Conservation (phyloP, 2,113 vertebrate species). For the Xenopus laevis region DNA sequence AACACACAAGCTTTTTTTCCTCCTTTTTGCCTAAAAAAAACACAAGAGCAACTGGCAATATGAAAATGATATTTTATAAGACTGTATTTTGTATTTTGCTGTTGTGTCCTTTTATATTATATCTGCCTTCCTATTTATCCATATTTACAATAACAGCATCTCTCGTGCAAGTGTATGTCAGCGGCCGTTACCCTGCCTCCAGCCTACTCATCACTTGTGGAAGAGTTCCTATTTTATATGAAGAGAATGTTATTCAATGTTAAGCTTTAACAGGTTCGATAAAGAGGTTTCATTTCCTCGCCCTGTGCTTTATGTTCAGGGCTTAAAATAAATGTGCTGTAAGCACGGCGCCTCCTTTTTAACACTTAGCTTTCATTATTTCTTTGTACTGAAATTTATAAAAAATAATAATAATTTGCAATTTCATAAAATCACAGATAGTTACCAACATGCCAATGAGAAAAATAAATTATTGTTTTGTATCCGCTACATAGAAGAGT, state of each 20-base stretch:
- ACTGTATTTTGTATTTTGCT: slow-evolving; percentile 73
- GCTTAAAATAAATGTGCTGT: no score
- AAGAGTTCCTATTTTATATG: slow-evolving; percentile 55
- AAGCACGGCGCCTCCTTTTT: slow-evolving; percentile 2
- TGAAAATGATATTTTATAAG: slow-evolving; percentile 67
- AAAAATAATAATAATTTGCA: slow-evolving; percentile 64
- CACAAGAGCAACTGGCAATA: slow-evolving; percentile 67
- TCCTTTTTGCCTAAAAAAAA: slow-evolving; percentile 28
- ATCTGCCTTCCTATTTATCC: slow-evolving; percentile 60
- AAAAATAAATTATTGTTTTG: slow-evolving; percentile 99
- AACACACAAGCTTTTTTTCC: slow-evolving; percentile 60
- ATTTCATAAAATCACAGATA: slow-evolving; percentile 77
- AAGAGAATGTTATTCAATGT: slow-evolving; percentile 50
- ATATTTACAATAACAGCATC: slow-evolving; percentile 48
- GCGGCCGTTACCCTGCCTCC: slow-evolving; percentile 40
- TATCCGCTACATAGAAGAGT: slow-evolving; percentile 68
- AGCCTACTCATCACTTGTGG: slow-evolving; percentile 51
- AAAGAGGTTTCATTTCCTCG: slow-evolving; percentile 60
- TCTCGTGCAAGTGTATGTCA: slow-evolving; percentile 47
- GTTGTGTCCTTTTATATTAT: slow-evolving; percentile 66
- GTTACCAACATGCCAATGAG: slow-evolving; percentile 77
- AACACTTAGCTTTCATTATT: slow-evolving; percentile 73
- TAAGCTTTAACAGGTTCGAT: slow-evolving; percentile 57
- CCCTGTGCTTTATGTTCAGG: background rate
- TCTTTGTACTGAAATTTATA: slow-evolving; percentile 70